Evolutionary conservation across 1,140 invertebrate species (phyloP).

Genomic region (Mamestra configurata): DNA sequence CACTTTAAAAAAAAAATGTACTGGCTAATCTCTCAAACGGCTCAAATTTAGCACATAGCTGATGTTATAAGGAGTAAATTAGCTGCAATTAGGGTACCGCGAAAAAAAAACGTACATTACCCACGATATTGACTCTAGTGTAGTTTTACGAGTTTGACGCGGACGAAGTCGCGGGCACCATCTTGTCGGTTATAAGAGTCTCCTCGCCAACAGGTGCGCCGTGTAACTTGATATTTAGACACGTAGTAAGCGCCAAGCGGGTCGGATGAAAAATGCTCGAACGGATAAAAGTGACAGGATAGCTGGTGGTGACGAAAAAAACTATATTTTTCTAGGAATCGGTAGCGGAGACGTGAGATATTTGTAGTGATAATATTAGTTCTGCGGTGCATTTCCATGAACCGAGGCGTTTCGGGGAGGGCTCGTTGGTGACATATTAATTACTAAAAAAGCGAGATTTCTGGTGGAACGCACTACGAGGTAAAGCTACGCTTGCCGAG

Average conservation of each 20-base stretch:
- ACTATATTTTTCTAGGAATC: slow-evolving; percentile 69
- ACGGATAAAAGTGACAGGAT: slow-evolving; percentile 68
- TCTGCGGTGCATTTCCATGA: slow-evolving; percentile 67
- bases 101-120: too few species aligned
- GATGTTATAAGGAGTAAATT: too few species aligned
- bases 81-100: too few species aligned
- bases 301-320: slow-evolving; percentile 62
- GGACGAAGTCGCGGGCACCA: too few species aligned
- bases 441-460: slow-evolving; percentile 67
- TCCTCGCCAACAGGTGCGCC: slow-evolving; percentile 62
- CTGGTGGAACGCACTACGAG: too few species aligned
- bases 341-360: slow-evolving; percentile 74
- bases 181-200: background rate
- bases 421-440: slow-evolving; percentile 76
- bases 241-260: slow-evolving; percentile 56
- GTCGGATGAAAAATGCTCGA: slow-evolving; percentile 58
- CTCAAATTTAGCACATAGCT: too few species aligned
- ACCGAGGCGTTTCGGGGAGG: slow-evolving; percentile 61
- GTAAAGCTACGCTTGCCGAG: too few species aligned
- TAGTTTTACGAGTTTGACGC: too few species aligned
- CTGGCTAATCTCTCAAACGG: too few species aligned
- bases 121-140: too few species aligned
- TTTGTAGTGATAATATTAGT: slow-evolving; percentile 83
- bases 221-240: slow-evolving; percentile 58
- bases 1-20: too few species aligned